These are phyloP conservation scores for Cotesia chilonis DNA, from an alignment of 1,140 invertebrate species.

Conservation along the genomic window DNA sequence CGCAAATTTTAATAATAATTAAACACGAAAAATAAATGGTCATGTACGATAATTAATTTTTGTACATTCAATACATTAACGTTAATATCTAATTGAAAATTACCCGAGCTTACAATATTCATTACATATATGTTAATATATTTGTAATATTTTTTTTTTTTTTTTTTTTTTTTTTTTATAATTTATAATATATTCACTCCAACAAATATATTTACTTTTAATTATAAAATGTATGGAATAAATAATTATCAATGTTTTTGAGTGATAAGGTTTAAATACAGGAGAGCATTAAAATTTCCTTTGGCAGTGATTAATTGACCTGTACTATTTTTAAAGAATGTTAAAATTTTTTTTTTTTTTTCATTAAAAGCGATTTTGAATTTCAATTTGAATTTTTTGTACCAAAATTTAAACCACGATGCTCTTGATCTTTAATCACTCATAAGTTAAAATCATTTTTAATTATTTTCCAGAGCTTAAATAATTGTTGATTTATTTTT, in stretches of 20 bases:
- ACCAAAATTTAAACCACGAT: slow-evolving; percentile 27
- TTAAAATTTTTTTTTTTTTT: too few species aligned
- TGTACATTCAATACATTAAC: slow-evolving; percentile 54
- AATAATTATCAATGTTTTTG: background rate
- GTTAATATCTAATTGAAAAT: slow-evolving; percentile 36
- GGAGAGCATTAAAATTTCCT: slow-evolving; percentile 31
- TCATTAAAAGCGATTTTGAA: background rate
- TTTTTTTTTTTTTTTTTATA: slow-evolving; percentile 23
- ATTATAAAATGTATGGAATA: too few species aligned
- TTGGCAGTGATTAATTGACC: slow-evolving; percentile 49
- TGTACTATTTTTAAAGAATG: slow-evolving; percentile 10
- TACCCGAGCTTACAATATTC: slow-evolving; percentile 29
- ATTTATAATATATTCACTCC: slow-evolving; percentile 18
- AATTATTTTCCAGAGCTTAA: too few species aligned
- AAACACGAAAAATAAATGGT: slow-evolving; percentile 45
- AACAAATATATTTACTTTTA: slow-evolving; percentile 1
- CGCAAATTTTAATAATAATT: slow-evolving; percentile 36
- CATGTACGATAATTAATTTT: slow-evolving; percentile 57
- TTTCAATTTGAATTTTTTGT: slow-evolving; percentile 26
- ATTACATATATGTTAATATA: slow-evolving; percentile 17
- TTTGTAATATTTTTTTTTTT: slow-evolving; percentile 32
- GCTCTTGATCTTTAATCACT: background rate
- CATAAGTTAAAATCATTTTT: background rate
- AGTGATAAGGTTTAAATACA: background rate
- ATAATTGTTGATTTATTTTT: too few species aligned